Evolutionary conservation across 2,113 vertebrate species (phyloP).

Genomic region (Gallinago jamesoni): DNA sequence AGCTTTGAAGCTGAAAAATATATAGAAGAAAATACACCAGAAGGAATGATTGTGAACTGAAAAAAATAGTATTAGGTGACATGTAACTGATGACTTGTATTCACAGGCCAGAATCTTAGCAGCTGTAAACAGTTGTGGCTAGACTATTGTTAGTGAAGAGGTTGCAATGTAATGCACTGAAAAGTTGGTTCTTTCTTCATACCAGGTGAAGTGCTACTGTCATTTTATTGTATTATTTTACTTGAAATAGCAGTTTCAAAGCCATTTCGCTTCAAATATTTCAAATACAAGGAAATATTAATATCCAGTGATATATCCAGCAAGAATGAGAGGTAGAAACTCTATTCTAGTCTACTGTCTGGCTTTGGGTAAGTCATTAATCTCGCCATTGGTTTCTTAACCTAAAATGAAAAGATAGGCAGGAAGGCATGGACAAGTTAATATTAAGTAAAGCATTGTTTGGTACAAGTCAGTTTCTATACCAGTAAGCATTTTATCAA

Average conservation of each 20-base stretch:
- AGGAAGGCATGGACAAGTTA: neutral
- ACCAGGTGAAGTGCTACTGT: neutral
- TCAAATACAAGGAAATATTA: neutral
- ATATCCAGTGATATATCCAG: neutral
- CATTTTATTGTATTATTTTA: neutral
- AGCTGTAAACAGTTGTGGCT: neutral
- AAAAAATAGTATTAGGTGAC: neutral
- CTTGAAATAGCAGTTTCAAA: neutral
- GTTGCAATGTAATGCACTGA: neutral
- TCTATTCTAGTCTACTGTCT: neutral
- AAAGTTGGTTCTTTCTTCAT: neutral
- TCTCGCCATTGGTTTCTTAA: neutral
- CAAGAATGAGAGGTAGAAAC: neutral
- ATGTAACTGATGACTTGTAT: neutral
- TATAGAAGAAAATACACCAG: neutral
- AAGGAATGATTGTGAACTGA: neutral
- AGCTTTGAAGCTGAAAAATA: neutral
- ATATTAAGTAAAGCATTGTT: neutral
- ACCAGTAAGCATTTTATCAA: neutral
- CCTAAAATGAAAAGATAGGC: neutral
- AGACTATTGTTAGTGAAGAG: neutral
- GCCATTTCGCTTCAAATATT: neutral
- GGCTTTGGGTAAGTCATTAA: neutral
- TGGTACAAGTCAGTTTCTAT: neutral
- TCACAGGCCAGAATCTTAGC: neutral